These are phyloP conservation scores for Sapajus apella DNA, from an alignment of 2,113 vertebrate genomes.

Conservation along the genomic window DNA sequence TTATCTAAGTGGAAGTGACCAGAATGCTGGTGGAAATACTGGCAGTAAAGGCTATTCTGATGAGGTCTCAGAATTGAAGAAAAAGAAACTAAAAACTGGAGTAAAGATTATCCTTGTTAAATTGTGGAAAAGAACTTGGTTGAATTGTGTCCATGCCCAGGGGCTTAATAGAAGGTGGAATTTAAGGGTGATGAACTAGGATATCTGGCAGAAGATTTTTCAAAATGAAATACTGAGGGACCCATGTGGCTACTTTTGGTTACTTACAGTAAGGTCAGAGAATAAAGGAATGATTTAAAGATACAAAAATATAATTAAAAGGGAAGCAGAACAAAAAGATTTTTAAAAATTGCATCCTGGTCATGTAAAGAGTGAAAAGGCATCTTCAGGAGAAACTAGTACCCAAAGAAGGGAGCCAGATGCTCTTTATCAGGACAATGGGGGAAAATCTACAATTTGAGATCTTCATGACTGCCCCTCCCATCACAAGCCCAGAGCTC, in stretches of 20 bases:
- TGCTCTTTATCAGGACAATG: background rate
- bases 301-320: background rate
- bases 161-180: background rate
- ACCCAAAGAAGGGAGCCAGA: background rate
- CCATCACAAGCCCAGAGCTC: background rate
- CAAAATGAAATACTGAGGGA: background rate
- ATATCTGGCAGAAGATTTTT: background rate
- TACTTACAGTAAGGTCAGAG: background rate
- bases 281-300: background rate
- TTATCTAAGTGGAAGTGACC: background rate
- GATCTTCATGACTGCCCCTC: background rate
- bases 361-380: background rate
- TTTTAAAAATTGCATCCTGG: background rate
- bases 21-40: background rate
- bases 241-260: background rate
- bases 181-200: background rate
- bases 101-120: background rate
- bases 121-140: background rate
- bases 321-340: background rate
- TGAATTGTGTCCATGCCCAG: background rate
- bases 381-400: background rate
- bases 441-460: background rate
- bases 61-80: background rate
- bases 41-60: background rate
- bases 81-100: background rate